Evolutionary conservation across 1,140 invertebrate genomes (phyloP).

Genomic region (Ooceraea biroi): DNA sequence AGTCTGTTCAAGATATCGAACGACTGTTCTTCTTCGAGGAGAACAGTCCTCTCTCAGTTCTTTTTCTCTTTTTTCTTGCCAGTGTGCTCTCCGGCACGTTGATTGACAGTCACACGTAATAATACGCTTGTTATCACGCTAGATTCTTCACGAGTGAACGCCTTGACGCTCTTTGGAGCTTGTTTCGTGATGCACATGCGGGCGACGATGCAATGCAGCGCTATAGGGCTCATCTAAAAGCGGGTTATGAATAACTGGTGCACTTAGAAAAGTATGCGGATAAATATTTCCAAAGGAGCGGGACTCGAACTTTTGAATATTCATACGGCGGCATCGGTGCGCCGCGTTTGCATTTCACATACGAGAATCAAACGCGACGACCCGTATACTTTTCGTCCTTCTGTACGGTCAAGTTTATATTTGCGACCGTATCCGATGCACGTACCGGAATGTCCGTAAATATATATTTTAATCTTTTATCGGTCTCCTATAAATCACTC

Average conservation of each 20-base stretch:
- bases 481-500: not conserved
- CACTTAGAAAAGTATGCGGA: conserved; percentile 63
- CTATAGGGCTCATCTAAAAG: conserved; percentile 67
- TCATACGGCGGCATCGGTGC: conserved; percentile 31
- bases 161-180: conserved; percentile 46
- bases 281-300: conserved; percentile 70
- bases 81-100: not conserved
- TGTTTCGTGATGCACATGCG: conserved; percentile 56
- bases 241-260: conserved; percentile 74
- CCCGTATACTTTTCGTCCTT: not conserved
- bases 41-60: too few relatives aligned
- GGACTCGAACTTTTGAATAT: conserved; percentile 46
- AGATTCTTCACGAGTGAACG: conserved; percentile 32
- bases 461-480: not conserved
- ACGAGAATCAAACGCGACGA: not conserved
- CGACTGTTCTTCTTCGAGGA: not conserved
- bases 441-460: conserved; percentile 17
- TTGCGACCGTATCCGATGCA: not conserved
- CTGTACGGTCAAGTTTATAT: conserved; percentile 42
- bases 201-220: conserved; percentile 28
- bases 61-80: not conserved
- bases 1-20: not conserved
- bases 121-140: conserved; percentile 8
- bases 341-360: conserved; percentile 19
- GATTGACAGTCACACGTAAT: conserved; percentile 5